Evolutionary conservation across 2,888 invertebrate species (phyloP), one percentile per base, ranked within the genome.

Genomic region (Carcina quercana): DNA sequence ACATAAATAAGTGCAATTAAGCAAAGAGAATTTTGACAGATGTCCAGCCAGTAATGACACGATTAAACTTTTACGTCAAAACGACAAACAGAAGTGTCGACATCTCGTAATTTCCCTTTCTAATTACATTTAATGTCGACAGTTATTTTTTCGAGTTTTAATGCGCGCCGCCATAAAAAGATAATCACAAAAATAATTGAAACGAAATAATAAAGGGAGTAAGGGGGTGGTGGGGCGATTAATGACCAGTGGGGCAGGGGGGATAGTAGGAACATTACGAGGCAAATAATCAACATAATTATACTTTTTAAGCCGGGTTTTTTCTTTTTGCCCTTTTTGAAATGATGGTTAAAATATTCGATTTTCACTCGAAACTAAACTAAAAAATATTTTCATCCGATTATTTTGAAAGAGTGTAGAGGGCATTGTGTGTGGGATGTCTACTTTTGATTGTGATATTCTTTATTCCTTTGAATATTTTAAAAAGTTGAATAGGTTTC

Each of bases 111-210:
- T 28, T 76, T 74, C 70, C 70, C 61, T 74, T 74, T 72, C 75
- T 79, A 79, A 80, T 82, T 79, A 80, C 70, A 47, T 73, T 76
- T 80, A 80, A 83, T 75, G 75, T 68, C 69, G 62, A 65, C 67
- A 70, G 74, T 75, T 78, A 74, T 80, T 82, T 80, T 82, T 80
- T 73, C 69, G 72, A 76, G 73, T 78, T 80, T 80, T 79, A 80
- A 82, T 80, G 79, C 69, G 61, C 61, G 59, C 66, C 61, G 75
- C 79, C 75, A 76, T 83, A 83, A 83, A 82, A 83, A 82, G 80
- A 82, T 82, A 82, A 82, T 82, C 80, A 82, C 78, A 70, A 82
- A 83, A 80, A 83, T 83, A 83, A 82, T 82, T 82, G 80, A 83
- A 83, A 80, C 80, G 82, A 82, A 83, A 83, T 82, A 80, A 80